These are phyloP conservation scores for Cydia pomonella DNA, from an alignment of 1,140 invertebrate genomes.

Conservation along the genomic window DNA sequence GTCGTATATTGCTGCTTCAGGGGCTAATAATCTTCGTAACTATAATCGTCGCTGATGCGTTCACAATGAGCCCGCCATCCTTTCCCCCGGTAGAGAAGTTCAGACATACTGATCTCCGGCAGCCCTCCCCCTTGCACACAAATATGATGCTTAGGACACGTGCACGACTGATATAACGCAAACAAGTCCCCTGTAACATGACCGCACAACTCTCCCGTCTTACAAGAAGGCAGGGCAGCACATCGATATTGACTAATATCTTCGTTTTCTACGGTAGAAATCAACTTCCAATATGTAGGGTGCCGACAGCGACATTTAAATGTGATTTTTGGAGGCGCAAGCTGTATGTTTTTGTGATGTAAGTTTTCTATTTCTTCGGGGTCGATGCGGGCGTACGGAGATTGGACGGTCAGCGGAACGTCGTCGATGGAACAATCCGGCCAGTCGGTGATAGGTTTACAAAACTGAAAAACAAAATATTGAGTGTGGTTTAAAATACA, in stretches of 20 bases:
- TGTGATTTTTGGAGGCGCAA: constrained; percentile 61
- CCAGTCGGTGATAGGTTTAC: constrained; percentile 58
- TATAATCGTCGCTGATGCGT: constrained; percentile 57
- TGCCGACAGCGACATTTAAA: constrained; percentile 58
- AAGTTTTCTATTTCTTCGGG: constrained; percentile 65
- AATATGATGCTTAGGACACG: constrained; percentile 82
- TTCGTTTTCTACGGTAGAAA: constrained; percentile 36
- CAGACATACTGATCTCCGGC: constrained; percentile 71
- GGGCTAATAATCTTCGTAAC: constrained; percentile 61
- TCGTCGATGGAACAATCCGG: constrained; percentile 52
- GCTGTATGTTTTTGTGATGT: constrained; percentile 61
- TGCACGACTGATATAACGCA: constrained; percentile 83
- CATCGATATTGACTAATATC: constrained; percentile 51
- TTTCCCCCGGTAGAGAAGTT: constrained; percentile 81
- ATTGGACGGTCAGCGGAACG: constrained; percentile 50
- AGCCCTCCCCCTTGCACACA: constrained; percentile 80
- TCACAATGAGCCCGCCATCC: constrained; percentile 82
- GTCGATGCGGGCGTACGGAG: constrained; percentile 54
- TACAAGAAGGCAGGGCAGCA: constrained; percentile 56
- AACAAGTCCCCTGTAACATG: constrained; percentile 77
- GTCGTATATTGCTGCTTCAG: constrained; percentile 5
- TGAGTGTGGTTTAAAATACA: neutral
- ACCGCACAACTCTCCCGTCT: constrained; percentile 64
- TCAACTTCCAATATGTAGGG: constrained; percentile 65
- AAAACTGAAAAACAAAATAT: constrained; percentile 61